These are phyloP conservation scores for Andrena flavipes DNA, from an alignment of 2,888 invertebrate genomes.

Conservation along the genomic window DNA sequence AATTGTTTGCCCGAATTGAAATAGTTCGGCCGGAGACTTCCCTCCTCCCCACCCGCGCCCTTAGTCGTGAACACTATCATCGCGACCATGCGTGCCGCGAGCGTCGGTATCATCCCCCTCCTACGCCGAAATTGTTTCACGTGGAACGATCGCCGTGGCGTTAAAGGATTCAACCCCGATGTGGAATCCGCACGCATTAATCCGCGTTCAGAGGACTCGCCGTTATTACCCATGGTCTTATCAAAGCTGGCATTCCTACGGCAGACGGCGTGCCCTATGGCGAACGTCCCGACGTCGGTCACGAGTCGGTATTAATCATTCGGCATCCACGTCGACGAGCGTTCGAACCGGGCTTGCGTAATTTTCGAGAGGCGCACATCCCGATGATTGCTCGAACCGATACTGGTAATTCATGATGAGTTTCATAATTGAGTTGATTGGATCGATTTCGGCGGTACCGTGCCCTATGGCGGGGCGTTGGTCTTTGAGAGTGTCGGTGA, in stretches of 20 bases:
- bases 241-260: constrained; percentile 33
- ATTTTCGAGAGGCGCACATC: background rate
- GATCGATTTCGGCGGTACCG: no score
- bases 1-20: constrained; percentile 77
- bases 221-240: constrained; percentile 26
- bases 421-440: background rate
- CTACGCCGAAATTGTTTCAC: constrained; percentile 47
- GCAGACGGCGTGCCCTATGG: background rate
- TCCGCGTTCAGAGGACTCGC: background rate
- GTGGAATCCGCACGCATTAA: constrained; percentile 40
- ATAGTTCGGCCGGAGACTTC: constrained; percentile 70
- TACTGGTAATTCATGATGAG: background rate
- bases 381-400: background rate
- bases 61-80: constrained; percentile 5
- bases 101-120: background rate
- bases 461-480: no score
- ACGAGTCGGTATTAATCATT: background rate
- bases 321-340: background rate
- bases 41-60: background rate
- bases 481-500: no score
- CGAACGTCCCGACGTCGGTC: background rate
- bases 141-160: constrained; percentile 3
- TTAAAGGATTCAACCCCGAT: constrained; percentile 4
- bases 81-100: constrained; percentile 41
- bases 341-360: background rate